Conservation (phyloP, 2,888 invertebrate species). For the Agrotis clavis region DNA sequence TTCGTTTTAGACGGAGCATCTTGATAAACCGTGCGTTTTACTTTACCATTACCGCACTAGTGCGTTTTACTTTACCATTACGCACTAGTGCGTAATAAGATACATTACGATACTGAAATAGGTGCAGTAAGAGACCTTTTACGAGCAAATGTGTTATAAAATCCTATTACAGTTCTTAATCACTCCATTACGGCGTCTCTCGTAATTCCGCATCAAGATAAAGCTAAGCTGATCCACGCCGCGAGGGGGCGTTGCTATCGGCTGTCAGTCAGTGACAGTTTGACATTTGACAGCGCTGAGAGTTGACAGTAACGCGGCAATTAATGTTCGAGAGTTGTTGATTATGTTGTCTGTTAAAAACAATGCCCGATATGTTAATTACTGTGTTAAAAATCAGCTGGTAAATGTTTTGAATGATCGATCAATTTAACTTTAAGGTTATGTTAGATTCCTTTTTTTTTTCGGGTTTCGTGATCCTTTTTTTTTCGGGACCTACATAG, state of each 20-base stretch:
- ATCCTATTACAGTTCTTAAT: conserved; percentile 33
- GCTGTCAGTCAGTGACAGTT: conserved; percentile 36
- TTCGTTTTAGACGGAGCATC: too few species aligned
- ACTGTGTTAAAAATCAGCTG: background rate
- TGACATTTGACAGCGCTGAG: conserved; percentile 37
- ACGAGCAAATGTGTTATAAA: too few species aligned
- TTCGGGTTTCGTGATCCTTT: too few species aligned
- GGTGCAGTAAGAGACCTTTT: too few species aligned
- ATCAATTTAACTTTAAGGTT: background rate
- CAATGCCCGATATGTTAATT: conserved; percentile 32
- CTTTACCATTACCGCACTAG: too few species aligned
- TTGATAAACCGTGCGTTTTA: too few species aligned
- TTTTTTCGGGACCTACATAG: too few species aligned
- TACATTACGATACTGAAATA: too few species aligned
- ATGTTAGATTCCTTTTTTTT: too few species aligned
- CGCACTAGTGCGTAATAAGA: too few species aligned
- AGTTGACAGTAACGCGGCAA: conserved; percentile 35
- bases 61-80: too few species aligned
- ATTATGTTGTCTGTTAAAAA: conserved; percentile 41
- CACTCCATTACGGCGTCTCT: conserved; percentile 38
- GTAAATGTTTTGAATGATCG: background rate
- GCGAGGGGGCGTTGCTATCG: conserved; percentile 52
- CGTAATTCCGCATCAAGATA: conserved; percentile 48
- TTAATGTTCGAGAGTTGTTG: conserved; percentile 28
- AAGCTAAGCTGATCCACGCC: conserved; percentile 30